Evolutionary conservation across 2,888 invertebrate species (phyloP).

Genomic region (Ophion slaviceki): DNA sequence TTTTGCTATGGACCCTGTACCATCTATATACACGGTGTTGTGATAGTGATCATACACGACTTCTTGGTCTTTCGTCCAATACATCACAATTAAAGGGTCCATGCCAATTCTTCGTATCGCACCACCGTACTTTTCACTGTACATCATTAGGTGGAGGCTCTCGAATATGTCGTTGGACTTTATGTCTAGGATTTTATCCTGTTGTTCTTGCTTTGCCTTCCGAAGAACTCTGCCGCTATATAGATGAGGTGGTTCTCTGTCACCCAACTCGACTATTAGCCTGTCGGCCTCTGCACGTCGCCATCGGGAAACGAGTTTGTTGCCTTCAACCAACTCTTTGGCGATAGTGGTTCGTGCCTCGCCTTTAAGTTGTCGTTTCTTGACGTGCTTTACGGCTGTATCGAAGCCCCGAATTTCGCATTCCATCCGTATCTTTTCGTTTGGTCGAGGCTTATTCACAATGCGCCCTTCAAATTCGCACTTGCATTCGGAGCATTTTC

Average conservation of each 20-base stretch:
- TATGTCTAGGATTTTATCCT: constrained; percentile 48
- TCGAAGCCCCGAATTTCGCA: not conserved
- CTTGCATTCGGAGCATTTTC: not conserved
- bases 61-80: constrained; percentile 61
- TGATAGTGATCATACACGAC: constrained; percentile 45
- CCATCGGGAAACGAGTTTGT: constrained; percentile 58
- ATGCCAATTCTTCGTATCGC: constrained; percentile 55
- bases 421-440: not conserved
- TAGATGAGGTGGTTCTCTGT: constrained; percentile 59
- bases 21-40: constrained; percentile 52
- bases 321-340: constrained; percentile 52
- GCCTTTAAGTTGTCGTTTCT: constrained; percentile 1
- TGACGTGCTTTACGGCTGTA: constrained; percentile 17
- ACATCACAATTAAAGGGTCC: constrained; percentile 61
- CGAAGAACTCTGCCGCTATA: constrained; percentile 46
- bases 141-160: constrained; percentile 58
- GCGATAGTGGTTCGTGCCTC: not conserved
- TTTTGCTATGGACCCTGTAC: constrained; percentile 55
- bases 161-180: constrained; percentile 47
- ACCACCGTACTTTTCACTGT: constrained; percentile 38
- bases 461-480: not conserved
- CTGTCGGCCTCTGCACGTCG: constrained; percentile 57
- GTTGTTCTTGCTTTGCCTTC: constrained; percentile 51
- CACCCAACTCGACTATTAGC: constrained; percentile 51
- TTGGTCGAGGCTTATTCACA: not conserved